phyloP scores from a whole-genome alignment of 1,140 invertebrate species.

The Dendroctonus ponderosae region DNA sequence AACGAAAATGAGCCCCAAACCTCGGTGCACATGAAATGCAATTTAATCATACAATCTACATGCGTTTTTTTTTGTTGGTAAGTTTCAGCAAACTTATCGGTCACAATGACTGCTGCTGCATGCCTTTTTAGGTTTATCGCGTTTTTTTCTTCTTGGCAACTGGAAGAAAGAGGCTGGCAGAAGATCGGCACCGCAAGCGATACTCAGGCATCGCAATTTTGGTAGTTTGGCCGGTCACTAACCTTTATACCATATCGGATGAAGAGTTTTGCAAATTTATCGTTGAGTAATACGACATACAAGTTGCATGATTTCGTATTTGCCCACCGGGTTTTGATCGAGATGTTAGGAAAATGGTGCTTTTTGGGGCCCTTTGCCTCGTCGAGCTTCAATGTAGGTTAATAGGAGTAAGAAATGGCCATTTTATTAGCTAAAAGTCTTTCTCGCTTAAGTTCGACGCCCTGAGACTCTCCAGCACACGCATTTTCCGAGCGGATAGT shows the following conservation, averaged over 20 bases:
- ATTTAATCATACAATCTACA: no score
- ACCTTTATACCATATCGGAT: constrained; percentile 30
- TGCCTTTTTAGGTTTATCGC: neutral
- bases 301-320: constrained; percentile 4
- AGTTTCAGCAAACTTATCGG: neutral
- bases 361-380: neutral
- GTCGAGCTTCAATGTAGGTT: neutral
- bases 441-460: constrained; percentile 11
- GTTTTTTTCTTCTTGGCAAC: neutral
- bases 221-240: constrained; percentile 42
- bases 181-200: constrained; percentile 18
- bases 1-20: no score
- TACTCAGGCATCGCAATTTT: constrained; percentile 37
- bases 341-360: neutral
- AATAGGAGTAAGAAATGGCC: neutral
- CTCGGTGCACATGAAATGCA: no score
- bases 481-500: constrained; percentile 17
- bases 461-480: constrained; percentile 8
- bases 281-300: no score
- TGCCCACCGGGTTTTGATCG: constrained; percentile 7
- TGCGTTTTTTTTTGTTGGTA: no score
- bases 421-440: neutral
- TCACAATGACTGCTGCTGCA: neutral
- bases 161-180: neutral
- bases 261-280: no score